Base-by-base conservation (phyloP, 53 echinoderm and acorn worm species). In the Paracentrotus lividus region DNA sequence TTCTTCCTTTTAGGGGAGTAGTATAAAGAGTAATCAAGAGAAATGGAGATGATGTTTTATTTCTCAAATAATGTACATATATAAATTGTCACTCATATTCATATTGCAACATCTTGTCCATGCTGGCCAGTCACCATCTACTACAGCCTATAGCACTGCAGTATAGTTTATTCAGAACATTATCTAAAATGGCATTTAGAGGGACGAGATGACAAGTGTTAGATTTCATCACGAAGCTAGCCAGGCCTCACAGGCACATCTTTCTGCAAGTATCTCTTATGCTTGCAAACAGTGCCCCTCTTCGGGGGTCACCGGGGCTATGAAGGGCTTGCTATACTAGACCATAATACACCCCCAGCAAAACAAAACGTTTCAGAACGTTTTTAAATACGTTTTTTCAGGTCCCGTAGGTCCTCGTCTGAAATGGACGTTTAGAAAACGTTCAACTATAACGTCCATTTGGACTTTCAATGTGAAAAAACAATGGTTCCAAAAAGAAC, bases 211-310 rank as follows among this genome's bases (percentile, higher is more conserved):
- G 89, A 89, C 60, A 89, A 40, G 42, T 40, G 8, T 18, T 4
- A 64, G 60, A 61, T 89, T 89, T 89, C 89, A 89, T 60, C 89
- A 89, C 26, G 4, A 89, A 61, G 65, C 89, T 86, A 55, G 33
- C 85, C 4, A 2, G 42, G 65, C 61, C 89, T 89, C 38, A n/a
- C 54, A 65, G 89, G 89, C 89, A 89, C 61, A 65, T 89, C 89
- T 61, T 45, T 89, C 89, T 44, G 13, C 89, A 89, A 89, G 89
- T 89, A 89, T 89, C 61, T 89, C 89, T 89, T 89, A 43, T 89
- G 89, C 65, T 89, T 89, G 65, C 64, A 89, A 59, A 89, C 65
- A 89, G 64, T 21, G 86, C 56, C 56, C 86, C 56, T 56, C 86
- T 86, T 86, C 20, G 81, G 86, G 86, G 86, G 86, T 86, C 86